Evolutionary conservation across 2,797 vertebrate species (phyloP).

Genomic region (Urophycis tenuis): DNA sequence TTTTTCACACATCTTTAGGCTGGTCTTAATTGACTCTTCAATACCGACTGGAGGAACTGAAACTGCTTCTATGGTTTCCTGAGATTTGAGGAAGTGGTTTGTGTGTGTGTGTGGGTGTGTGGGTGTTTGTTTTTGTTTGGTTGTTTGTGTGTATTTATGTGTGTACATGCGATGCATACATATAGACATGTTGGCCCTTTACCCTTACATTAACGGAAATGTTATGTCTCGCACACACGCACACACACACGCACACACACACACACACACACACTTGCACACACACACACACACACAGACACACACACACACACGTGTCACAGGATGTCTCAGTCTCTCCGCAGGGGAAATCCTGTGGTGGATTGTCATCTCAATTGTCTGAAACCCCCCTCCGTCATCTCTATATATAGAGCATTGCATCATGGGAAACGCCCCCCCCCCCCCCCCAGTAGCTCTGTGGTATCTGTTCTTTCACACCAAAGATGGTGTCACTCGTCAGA

Average conservation of each 20-base stretch:
- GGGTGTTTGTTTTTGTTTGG: too few relatives aligned
- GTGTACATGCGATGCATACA: not conserved
- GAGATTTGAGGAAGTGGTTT: not conserved
- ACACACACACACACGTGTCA: constrained; percentile 3
- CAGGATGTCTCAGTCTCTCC: constrained; percentile 9
- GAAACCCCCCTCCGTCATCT: constrained; percentile 33
- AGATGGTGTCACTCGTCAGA: not conserved
- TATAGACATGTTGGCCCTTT: not conserved
- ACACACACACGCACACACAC: constrained; percentile 8
- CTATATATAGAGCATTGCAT: constrained; percentile 43
- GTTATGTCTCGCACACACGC: not conserved
- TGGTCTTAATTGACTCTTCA: not conserved
- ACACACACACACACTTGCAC: constrained; percentile 9
- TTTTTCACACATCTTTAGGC: not conserved
- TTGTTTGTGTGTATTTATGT: not conserved
- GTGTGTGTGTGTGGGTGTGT: not conserved
- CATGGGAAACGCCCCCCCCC: not conserved
- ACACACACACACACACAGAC: constrained; percentile 25
- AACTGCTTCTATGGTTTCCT: not conserved
- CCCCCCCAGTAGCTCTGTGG: not conserved
- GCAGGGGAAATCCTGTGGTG: constrained; percentile 68
- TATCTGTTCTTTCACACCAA: not conserved
- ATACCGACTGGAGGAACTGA: not conserved
- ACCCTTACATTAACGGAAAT: not conserved
- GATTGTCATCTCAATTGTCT: constrained; percentile 59